Conservation (phyloP, 2,797 vertebrate species). For the Sebastes cheni region DNA sequence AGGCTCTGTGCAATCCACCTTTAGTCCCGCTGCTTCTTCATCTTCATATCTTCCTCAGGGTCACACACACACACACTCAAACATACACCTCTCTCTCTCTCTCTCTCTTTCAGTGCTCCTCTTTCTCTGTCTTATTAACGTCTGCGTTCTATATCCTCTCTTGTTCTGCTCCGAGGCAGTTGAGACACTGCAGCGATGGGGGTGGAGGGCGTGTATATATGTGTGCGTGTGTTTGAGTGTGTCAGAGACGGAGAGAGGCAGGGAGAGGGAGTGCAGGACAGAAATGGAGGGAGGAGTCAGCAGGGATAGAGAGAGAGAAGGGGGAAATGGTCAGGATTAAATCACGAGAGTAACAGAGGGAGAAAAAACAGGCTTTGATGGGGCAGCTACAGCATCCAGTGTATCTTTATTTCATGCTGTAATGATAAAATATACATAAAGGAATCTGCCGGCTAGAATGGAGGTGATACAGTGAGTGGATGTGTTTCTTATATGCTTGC, state of each 20-base stretch:
- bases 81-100: conserved; percentile 34
- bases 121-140: conserved; percentile 76
- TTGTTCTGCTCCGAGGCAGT: conserved; percentile 85
- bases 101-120: conserved; percentile 55
- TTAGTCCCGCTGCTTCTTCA: conserved; percentile 77
- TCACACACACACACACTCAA: conserved; percentile 37
- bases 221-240: conserved; percentile 76
- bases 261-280: conserved; percentile 73
- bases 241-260: conserved; percentile 72
- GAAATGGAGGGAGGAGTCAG: conserved; percentile 80
- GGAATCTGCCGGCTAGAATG: conserved; percentile 4
- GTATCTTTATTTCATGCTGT: conserved; percentile 55
- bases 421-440: conserved; percentile 53
- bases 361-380: conserved; percentile 57
- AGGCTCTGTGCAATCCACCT: conserved; percentile 75
- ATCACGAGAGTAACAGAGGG: conserved; percentile 68
- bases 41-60: conserved; percentile 72
- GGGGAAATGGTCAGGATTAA: conserved; percentile 77
- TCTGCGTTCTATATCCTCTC: conserved; percentile 83
- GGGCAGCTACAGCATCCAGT: conserved; percentile 36
- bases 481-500: conserved; percentile 39
- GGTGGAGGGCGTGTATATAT: conserved; percentile 84
- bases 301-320: conserved; percentile 56
- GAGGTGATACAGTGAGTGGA: conserved; percentile 11
- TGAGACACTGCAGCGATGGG: conserved; percentile 88